phyloP scores from a whole-genome alignment of 2,797 vertebrate genomes.

The Propithecus perrieri region DNA sequence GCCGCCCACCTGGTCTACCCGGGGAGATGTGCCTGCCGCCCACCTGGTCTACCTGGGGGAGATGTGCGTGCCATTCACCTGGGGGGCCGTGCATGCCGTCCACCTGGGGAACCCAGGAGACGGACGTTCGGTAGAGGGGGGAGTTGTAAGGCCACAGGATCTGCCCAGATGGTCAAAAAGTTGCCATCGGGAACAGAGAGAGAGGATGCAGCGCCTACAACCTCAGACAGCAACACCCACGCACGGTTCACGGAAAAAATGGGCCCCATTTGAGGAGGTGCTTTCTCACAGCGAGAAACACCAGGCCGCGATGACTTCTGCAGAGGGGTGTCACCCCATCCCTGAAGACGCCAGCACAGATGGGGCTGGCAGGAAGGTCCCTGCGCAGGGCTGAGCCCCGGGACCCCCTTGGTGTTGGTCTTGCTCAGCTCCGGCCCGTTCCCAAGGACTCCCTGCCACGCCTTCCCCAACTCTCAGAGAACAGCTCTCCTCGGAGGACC shows the following conservation, averaged over 20 bases:
- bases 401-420: neutral
- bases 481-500: neutral
- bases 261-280: accelerated
- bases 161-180: accelerated
- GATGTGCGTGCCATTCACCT: no score
- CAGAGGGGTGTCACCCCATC: no score
- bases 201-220: accelerated
- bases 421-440: neutral
- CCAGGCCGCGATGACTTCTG: no score
- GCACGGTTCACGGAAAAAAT: neutral
- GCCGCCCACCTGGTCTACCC: no score
- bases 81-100: accelerated
- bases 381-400: accelerated
- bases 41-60: no score
- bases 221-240: accelerated
- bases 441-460: no score
- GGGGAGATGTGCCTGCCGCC: no score
- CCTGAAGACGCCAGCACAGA: no score
- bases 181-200: neutral
- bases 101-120: neutral
- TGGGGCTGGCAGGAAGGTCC: accelerated
- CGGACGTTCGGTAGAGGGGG: neutral
- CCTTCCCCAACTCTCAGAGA: no score
- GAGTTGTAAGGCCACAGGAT: accelerated
- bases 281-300: accelerated